A percentile compares a stretch with the other conserved stretches of the same genome.
Conservation (phyloP, 2,113 vertebrate genomes). For the Oxyruncus cristatus region DNA sequence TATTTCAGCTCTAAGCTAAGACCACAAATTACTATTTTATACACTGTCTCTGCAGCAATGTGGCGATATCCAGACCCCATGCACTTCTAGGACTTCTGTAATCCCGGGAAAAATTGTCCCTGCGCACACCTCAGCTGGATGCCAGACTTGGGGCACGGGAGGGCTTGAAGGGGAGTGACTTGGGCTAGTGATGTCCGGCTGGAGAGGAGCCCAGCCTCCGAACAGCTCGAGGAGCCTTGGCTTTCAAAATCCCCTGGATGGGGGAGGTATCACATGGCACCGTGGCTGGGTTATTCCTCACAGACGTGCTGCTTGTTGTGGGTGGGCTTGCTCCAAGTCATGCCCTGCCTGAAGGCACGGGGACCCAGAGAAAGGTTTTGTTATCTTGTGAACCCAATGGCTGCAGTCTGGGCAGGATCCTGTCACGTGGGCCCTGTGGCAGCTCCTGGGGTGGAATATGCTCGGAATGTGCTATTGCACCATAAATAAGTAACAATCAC, state of each 20-base stretch:
- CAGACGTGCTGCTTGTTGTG: neutral
- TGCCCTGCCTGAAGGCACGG: constrained; percentile 10
- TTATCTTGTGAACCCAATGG: neutral
- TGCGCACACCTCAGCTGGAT: neutral
- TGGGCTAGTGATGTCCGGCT: neutral
- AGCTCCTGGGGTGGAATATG: neutral
- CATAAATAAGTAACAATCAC: neutral
- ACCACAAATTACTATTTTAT: neutral
- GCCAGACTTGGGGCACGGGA: neutral
- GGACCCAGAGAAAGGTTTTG: constrained; percentile 2
- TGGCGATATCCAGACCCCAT: neutral
- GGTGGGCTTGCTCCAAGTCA: constrained; percentile 23
- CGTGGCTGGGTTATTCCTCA: neutral
- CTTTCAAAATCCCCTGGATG: neutral
- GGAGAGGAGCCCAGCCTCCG: neutral
- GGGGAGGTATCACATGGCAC: neutral
- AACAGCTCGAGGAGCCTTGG: neutral
- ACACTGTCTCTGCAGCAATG: neutral
- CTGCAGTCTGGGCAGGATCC: constrained; percentile 24
- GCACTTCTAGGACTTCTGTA: neutral
- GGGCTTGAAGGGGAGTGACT: accelerated
- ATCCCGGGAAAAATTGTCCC: neutral
- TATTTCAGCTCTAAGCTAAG: neutral
- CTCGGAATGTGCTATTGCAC: neutral
- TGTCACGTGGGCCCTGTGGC: neutral